Evolutionary conservation across 2,113 vertebrate species (phyloP).

Genomic region (Rana temporaria): DNA sequence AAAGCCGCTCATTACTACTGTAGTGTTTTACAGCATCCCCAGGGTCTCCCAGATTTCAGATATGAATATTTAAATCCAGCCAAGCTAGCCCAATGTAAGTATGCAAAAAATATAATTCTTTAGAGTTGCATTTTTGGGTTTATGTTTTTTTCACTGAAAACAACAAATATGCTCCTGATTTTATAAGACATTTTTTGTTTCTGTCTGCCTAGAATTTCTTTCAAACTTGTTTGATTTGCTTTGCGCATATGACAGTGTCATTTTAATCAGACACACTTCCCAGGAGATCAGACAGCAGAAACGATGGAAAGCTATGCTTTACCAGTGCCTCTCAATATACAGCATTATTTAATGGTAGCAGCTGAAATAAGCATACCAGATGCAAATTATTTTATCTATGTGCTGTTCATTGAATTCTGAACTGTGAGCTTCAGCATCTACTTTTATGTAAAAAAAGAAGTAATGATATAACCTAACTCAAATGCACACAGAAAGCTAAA

Average conservation of each 20-base stretch:
- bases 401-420: not conserved
- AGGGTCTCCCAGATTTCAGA: too few relatives aligned
- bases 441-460: not conserved
- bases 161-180: not conserved
- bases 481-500: not conserved
- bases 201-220: conserved; percentile 5
- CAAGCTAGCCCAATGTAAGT: too few relatives aligned
- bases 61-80: too few relatives aligned
- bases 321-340: not conserved
- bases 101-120: too few relatives aligned
- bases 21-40: too few relatives aligned
- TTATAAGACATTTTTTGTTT: not conserved
- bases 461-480: not conserved
- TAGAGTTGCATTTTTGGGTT: too few relatives aligned
- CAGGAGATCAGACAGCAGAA: conserved; percentile 9
- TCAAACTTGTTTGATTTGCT: conserved; percentile 33
- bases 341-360: conserved; percentile 8
- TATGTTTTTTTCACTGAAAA: too few relatives aligned
- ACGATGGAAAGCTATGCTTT: not conserved
- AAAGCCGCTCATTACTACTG: too few relatives aligned
- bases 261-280: conserved; percentile 38
- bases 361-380: conserved; percentile 7
- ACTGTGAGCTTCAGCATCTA: too few relatives aligned
- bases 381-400: not conserved
- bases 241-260: conserved; percentile 16